Percentiles rank a stretch among this genome's conserved stretches.
phyloP scores from a whole-genome alignment of 2,888 invertebrate species.

The Andrena flavipes region DNA sequence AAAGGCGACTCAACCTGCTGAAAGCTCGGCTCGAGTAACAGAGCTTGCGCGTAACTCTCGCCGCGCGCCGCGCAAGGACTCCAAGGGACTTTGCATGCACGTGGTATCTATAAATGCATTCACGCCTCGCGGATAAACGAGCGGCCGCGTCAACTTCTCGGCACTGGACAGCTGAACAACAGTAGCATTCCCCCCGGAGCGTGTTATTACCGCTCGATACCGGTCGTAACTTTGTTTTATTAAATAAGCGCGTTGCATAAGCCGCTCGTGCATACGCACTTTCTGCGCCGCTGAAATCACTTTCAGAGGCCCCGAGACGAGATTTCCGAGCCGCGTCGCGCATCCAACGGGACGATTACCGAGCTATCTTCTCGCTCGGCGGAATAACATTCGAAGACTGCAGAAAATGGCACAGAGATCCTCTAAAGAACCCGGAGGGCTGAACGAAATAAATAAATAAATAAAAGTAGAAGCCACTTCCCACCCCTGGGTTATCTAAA shows the following conservation, averaged over 20 bases:
- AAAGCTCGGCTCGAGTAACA: conserved; percentile 1
- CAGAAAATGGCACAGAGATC: too few relatives aligned
- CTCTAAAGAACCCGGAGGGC: too few relatives aligned
- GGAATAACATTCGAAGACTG: not conserved
- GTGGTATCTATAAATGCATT: conserved; percentile 45
- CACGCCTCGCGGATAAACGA: conserved; percentile 56
- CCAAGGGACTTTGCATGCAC: conserved; percentile 44
- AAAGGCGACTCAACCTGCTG: not conserved
- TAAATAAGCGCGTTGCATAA: conserved; percentile 55
- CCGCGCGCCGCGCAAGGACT: conserved; percentile 55
- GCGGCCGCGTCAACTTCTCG: conserved; percentile 49
- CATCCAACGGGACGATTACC: not conserved
- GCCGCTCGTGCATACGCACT: conserved; percentile 2
- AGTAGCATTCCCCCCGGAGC: conserved; percentile 56
- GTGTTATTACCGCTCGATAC: conserved; percentile 47
- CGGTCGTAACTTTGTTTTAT: conserved; percentile 56
- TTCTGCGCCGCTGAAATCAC: conserved; percentile 45
- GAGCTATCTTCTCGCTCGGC: not conserved
- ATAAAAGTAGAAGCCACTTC: too few relatives aligned
- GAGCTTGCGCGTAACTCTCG: conserved; percentile 6
- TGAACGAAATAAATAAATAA: too few relatives aligned
- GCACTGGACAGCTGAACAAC: conserved; percentile 52
- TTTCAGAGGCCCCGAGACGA: conserved; percentile 13
- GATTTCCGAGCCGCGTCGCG: conserved; percentile 2
- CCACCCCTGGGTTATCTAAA: too few relatives aligned